These are phyloP conservation scores for Anguilla megastoma DNA, from an alignment of 2,797 vertebrate genomes.

Conservation along the genomic window DNA sequence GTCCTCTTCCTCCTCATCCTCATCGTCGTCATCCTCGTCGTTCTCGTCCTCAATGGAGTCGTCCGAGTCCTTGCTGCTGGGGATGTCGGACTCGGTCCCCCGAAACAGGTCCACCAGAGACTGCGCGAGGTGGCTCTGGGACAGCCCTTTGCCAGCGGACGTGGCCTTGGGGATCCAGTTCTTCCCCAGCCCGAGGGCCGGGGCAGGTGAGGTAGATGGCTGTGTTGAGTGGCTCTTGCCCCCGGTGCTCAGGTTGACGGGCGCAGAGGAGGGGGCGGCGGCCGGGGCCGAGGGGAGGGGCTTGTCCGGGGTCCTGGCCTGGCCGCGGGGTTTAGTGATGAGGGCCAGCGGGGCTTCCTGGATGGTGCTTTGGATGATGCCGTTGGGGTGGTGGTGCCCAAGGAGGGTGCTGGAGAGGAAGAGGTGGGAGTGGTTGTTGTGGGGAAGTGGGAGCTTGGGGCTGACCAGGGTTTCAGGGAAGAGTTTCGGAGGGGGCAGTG, in stretches of 20 bases:
- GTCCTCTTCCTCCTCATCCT: slow-evolving; percentile 83
- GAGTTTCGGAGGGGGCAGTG: slow-evolving; percentile 71
- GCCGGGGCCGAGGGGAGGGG: slow-evolving; percentile 20
- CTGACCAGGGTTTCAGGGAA: slow-evolving; percentile 70
- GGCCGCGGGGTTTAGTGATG: slow-evolving; percentile 80
- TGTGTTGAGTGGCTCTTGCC: slow-evolving; percentile 39
- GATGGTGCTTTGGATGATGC: slow-evolving; percentile 76
- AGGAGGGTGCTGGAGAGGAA: slow-evolving; percentile 83
- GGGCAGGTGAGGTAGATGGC: slow-evolving; percentile 69
- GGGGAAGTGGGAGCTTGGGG: slow-evolving; percentile 70
- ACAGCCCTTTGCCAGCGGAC: slow-evolving; percentile 61
- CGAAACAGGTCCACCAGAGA: slow-evolving; percentile 75
- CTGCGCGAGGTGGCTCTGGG: slow-evolving; percentile 65
- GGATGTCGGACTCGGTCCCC: slow-evolving; percentile 81
- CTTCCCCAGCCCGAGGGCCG: slow-evolving; percentile 69
- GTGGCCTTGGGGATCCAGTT: slow-evolving; percentile 63
- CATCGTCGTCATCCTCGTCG: slow-evolving; percentile 78
- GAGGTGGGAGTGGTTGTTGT: slow-evolving; percentile 81
- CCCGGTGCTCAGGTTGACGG: background rate
- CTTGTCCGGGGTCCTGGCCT: slow-evolving; percentile 70
- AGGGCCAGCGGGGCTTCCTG: slow-evolving; percentile 92
- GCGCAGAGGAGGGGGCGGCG: slow-evolving; percentile 9
- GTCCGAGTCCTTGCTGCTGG: slow-evolving; percentile 89
- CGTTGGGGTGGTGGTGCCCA: slow-evolving; percentile 77
- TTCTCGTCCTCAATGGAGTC: slow-evolving; percentile 88